Evolutionary conservation across 2,113 vertebrate species (phyloP).

Genomic region (Poecilia latipinna): DNA sequence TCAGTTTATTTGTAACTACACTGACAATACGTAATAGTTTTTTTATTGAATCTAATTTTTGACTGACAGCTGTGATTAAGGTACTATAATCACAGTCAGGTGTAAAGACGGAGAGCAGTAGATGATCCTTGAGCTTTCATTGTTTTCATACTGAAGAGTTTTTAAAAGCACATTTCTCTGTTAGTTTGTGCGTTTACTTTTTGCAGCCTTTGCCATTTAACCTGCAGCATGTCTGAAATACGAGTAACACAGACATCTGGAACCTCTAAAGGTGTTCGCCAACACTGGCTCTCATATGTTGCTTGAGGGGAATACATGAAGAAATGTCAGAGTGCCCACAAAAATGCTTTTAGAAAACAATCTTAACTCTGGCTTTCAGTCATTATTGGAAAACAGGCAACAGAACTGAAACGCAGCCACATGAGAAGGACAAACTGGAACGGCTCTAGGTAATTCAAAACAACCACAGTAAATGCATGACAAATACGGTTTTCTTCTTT

Average conservation of each 20-base stretch:
- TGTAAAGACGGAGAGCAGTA: no score
- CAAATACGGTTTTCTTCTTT: background rate
- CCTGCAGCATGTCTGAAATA: background rate
- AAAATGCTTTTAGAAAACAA: background rate
- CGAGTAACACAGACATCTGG: background rate
- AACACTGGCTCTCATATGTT: background rate
- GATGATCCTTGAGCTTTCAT: no score
- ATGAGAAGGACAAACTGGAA: slow-evolving; percentile 15
- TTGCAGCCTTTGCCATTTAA: background rate
- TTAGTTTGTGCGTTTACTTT: background rate
- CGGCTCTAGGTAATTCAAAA: slow-evolving; percentile 24
- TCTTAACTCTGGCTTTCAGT: background rate
- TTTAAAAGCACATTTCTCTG: no score
- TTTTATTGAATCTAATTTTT: background rate
- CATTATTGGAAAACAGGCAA: background rate
- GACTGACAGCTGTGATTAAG: background rate
- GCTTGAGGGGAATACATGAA: background rate
- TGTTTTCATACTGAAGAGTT: no score
- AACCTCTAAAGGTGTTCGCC: background rate
- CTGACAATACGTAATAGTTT: background rate
- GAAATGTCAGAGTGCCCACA: background rate
- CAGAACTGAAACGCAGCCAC: slow-evolving; percentile 2
- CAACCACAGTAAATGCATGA: background rate
- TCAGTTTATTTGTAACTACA: background rate
- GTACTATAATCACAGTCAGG: no score